phyloP scores from a whole-genome alignment of 2,797 vertebrate species.

The Dendrocincla fuliginosa region DNA sequence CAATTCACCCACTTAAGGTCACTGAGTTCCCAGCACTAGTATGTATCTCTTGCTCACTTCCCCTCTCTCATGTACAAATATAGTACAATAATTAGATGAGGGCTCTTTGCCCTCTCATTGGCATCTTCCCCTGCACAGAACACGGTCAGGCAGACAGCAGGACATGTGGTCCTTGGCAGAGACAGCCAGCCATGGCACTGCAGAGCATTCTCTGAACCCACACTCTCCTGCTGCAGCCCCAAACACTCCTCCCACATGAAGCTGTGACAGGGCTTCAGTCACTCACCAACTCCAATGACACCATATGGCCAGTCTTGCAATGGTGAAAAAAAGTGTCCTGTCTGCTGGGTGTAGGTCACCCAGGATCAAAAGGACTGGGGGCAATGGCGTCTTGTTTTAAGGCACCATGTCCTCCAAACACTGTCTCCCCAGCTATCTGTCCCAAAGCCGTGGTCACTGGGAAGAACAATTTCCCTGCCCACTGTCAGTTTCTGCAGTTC shows the following conservation, averaged over 20 bases:
- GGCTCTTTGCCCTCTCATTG: not conserved
- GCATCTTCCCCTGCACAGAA: not conserved
- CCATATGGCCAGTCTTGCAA: not conserved
- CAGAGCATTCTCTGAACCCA: not conserved
- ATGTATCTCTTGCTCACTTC: not conserved
- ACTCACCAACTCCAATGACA: not conserved
- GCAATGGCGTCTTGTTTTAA: rapidly evolving
- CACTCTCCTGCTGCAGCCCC: not conserved
- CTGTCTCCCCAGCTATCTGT: rapidly evolving
- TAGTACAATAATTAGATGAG: not conserved
- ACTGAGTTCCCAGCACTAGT: not conserved
- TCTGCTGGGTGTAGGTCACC: not conserved
- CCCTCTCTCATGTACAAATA: not conserved
- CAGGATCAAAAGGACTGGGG: rapidly evolving
- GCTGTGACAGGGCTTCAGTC: not conserved
- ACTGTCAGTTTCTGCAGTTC: not conserved
- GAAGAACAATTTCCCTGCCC: not conserved
- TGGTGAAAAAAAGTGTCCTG: not conserved
- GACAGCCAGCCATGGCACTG: not conserved
- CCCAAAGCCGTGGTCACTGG: not conserved
- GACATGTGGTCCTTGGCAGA: not conserved
- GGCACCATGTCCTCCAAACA: not conserved
- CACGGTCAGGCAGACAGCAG: not conserved
- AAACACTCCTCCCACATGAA: rapidly evolving
- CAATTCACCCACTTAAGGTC: not conserved